Base-by-base conservation (phyloP, 2,113 vertebrate genomes). In the Cyprinodon tularosa region DNA sequence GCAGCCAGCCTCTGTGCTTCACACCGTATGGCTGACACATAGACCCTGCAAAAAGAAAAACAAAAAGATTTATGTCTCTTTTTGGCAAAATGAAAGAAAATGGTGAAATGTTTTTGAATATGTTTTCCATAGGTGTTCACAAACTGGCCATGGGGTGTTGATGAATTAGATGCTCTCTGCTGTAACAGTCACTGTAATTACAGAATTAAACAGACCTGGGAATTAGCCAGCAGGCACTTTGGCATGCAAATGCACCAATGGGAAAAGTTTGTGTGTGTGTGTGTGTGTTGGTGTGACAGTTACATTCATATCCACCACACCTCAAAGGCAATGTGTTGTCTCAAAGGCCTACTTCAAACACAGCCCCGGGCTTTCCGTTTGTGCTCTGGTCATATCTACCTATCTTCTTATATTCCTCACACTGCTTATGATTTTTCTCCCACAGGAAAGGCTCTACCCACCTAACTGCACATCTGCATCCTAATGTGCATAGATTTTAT, bases 321-420 rank as follows among this genome's bases (percentile, higher is more conserved):
- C 88, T 91, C 80, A 89, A 84, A 90, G 75, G 61, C 81, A 89
- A 70, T 12, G 39, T 62, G 72, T 88, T 84, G 64, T 86, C 84
- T 88, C 71, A n/a, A 14, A 86, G 86, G 84, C 81, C 84, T 82
- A 76, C 88, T 87, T 88, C 82, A 89, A 90, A 88, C 83, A 89
- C 72, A 82, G 71, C 90, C 84, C 62, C 68, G 4, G 84, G 90
- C 86, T 85, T 72, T 85, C 74, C 87, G 79, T 78, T 50, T 59
- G 65, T 81, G 81, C 77, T 81, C 84, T 74, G 89, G 88, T 87
- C 89, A 87, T 89, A 86, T 89, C 83, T 85, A 62, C 69, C 62
- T 79, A 66, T 74, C 71, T 65, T 69, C 74, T 80, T 44, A n/a
- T 78, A 63, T 82, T 84, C 71, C 67, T 87, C 77, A 72, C 47